Conservation (phyloP, 2,113 vertebrate species). For the zebrafish (Danio rerio) region DNA sequence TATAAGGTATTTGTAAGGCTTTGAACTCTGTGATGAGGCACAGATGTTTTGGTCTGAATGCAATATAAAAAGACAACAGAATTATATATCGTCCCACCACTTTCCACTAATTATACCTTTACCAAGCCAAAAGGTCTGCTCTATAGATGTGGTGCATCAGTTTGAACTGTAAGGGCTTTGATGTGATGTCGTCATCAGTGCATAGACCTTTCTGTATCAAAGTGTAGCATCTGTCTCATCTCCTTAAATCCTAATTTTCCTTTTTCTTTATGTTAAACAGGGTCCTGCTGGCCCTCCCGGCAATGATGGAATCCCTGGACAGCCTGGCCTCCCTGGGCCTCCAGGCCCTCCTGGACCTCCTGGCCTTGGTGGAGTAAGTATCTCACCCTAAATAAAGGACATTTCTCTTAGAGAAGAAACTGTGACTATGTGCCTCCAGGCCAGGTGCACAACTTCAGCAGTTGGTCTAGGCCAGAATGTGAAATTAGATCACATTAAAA, state of each 20-base stretch:
- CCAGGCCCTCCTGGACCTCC: constrained; percentile 89
- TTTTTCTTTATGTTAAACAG: constrained; percentile 65
- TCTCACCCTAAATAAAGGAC: constrained; percentile 5
- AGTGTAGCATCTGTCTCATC: background rate
- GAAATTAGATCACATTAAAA: background rate
- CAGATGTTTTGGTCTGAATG: constrained; percentile 9
- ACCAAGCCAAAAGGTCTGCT: background rate
- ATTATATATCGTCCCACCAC: background rate
- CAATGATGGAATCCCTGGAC: constrained; percentile 88
- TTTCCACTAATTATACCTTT: background rate
- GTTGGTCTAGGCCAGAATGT: background rate
- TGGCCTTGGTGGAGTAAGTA: constrained; percentile 95
- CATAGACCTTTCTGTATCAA: constrained; percentile 1
- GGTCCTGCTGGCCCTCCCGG: constrained; percentile 85
- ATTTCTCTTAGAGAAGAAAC: background rate
- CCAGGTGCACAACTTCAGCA: background rate
- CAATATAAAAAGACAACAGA: background rate
- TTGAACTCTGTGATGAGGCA: background rate
- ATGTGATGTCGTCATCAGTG: background rate
- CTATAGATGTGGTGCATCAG: background rate
- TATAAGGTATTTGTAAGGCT: background rate
- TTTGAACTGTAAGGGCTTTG: background rate
- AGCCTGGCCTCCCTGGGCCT: constrained; percentile 85
- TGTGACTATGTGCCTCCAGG: background rate
- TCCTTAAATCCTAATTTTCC: background rate